Evolutionary conservation across 2,113 vertebrate genomes (phyloP), one percentile per base, ranked within the genome.

Genomic region (Procavia capensis): DNA sequence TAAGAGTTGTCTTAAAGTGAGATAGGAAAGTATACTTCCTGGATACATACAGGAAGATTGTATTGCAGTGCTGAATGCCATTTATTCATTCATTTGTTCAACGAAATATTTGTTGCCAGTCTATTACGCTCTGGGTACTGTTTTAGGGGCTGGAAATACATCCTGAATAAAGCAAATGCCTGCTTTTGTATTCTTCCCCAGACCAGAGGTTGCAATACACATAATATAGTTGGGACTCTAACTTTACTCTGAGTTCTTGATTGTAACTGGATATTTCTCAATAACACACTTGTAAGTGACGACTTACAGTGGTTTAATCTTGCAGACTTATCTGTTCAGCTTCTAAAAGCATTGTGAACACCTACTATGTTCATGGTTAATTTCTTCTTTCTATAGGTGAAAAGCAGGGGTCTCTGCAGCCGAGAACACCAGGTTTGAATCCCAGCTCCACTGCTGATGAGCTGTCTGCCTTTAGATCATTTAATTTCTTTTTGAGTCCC

Each of bases 401-500:
- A 97, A 79, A 70, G 10, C 34, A 27, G 34, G 92, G 25, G 13
- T 24, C 57, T 80, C 84, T 85, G 6, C n/a, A 54, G 75, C 68
- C 61, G 87, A 78, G 50, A 74, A 74, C 59, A 68, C 34, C 1
- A 7, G 27, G 14, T 36, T 86, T n/a, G 85, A 72, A 90, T 74
- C 45, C 39, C 43, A 90, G 36, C 45, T 72, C 64, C 91, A 89
- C n/a, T 90, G 41, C 17, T 61, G 90, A 59, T 74, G 78, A 45
- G 6, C 39, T 83, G n/a, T 29, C 0, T 92, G 14, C 27, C 43
- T 97, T 88, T 92, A 85, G 31, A 36, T 50, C 24, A 88, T 87
- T 90, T 92, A 70, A 82, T 83, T 94, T 79, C 75, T 76, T 87
- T 76, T 87, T 90, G 54, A 94, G 25, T 19, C 27, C 90, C 57